Evolutionary conservation across 2,888 invertebrate genomes (phyloP).

Genomic region (Anarsia innoxiella): DNA sequence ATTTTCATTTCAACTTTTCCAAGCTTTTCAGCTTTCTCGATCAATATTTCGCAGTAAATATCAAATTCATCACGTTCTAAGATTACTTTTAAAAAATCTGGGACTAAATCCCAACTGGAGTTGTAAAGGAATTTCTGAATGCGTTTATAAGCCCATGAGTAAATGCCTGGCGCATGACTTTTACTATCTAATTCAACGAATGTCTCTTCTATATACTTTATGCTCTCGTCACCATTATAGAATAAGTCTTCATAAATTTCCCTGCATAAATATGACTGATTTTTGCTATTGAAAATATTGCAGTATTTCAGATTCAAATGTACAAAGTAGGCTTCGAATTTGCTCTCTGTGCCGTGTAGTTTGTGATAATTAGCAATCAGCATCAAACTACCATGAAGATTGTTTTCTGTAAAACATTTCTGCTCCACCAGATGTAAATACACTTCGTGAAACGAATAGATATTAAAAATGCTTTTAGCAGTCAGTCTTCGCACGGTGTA

Average conservation of each 20-base stretch:
- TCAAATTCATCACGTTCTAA: constrained; percentile 38
- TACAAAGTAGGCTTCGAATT: constrained; percentile 16
- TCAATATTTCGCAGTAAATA: constrained; percentile 34
- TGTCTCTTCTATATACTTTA: constrained; percentile 27
- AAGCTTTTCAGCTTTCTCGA: constrained; percentile 38
- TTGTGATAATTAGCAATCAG: constrained; percentile 37
- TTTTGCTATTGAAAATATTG: constrained; percentile 20
- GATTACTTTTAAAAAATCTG: constrained; percentile 30
- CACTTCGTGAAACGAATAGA: constrained; percentile 40
- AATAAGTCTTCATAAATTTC: constrained; percentile 38
- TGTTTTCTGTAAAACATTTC: constrained; percentile 40
- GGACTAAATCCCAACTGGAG: constrained; percentile 34
- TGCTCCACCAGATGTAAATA: constrained; percentile 25
- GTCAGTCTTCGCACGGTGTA: constrained; percentile 57
- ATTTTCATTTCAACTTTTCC: too few relatives aligned
- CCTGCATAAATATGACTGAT: constrained; percentile 45
- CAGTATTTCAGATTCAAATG: constrained; percentile 27
- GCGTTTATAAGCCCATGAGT: constrained; percentile 41
- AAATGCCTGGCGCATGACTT: constrained; percentile 35
- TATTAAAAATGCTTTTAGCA: constrained; percentile 57
- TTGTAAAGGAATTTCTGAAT: constrained; percentile 32
- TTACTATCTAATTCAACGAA: constrained; percentile 30
- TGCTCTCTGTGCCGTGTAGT: constrained; percentile 19
- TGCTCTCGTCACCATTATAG: constrained; percentile 13
- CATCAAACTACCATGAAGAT: constrained; percentile 51